Percentiles rank a stretch among this genome's conserved stretches.
Evolutionary conservation across 1,140 invertebrate genomes (phyloP).

Genomic region (Brachionus manjavacas): DNA sequence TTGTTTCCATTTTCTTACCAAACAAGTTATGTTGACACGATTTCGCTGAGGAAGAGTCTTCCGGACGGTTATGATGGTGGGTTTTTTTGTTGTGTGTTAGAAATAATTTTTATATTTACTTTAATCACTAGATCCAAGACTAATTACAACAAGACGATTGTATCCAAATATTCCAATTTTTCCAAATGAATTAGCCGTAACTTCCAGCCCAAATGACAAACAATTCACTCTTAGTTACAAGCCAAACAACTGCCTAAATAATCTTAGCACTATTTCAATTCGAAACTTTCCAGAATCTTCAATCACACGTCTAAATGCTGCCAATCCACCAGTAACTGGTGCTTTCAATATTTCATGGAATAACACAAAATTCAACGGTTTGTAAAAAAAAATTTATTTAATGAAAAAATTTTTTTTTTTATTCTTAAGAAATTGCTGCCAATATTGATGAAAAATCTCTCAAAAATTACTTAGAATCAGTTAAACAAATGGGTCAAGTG

Average conservation of each 20-base stretch:
- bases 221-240: not conserved
- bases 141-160: not conserved
- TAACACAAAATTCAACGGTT: not conserved
- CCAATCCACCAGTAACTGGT: not conserved
- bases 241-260: not conserved
- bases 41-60: not conserved
- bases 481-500: not conserved
- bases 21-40: constrained; percentile 1
- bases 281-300: not conserved
- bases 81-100: no score
- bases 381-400: not conserved
- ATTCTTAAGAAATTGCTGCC: not conserved
- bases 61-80: not conserved
- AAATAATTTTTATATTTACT: not conserved
- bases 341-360: not conserved
- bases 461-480: constrained; percentile 17
- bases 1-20: not conserved
- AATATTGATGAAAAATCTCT: not conserved
- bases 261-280: not conserved
- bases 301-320: not conserved
- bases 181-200: not conserved
- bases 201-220: not conserved
- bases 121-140: not conserved
- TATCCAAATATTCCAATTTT: not conserved
- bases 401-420: not conserved